These are phyloP conservation scores for Numenius phaeopus DNA, from an alignment of 2,797 vertebrate genomes.

Conservation along the genomic window DNA sequence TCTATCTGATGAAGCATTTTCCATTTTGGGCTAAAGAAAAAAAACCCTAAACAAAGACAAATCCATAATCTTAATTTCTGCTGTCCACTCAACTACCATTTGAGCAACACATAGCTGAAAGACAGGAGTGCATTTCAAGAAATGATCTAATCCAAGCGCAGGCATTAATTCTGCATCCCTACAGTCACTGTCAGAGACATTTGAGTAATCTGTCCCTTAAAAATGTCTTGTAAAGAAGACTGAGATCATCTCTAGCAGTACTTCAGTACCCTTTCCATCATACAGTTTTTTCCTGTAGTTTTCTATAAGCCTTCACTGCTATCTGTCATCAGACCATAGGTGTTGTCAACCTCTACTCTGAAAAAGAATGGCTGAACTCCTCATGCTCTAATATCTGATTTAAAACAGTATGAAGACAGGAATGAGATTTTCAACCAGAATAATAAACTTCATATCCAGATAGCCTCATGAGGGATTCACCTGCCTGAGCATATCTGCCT, in stretches of 20 bases:
- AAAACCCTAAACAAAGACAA: not conserved
- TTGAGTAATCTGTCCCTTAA: not conserved
- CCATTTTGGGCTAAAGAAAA: not conserved
- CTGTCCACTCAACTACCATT: not conserved
- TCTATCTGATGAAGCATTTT: not conserved
- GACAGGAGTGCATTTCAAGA: not conserved
- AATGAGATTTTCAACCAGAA: conserved; percentile 28
- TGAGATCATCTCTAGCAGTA: not conserved
- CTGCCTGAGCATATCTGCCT: not conserved
- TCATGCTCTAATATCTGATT: not conserved
- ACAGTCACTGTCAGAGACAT: not conserved
- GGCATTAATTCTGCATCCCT: not conserved
- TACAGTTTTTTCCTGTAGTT: not conserved
- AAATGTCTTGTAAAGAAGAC: conserved; percentile 1
- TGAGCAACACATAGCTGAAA: not conserved
- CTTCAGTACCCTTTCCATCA: not conserved
- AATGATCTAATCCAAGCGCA: not conserved
- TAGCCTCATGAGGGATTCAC: not conserved
- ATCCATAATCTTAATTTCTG: not conserved
- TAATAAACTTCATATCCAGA: not conserved
- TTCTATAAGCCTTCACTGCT: not conserved
- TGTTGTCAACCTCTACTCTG: not conserved
- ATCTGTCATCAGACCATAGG: not conserved
- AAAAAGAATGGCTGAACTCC: not conserved
- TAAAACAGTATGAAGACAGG: not conserved